Base-by-base conservation (phyloP, 2,797 vertebrate species). In the Schizopygopsis pylzovi region DNA sequence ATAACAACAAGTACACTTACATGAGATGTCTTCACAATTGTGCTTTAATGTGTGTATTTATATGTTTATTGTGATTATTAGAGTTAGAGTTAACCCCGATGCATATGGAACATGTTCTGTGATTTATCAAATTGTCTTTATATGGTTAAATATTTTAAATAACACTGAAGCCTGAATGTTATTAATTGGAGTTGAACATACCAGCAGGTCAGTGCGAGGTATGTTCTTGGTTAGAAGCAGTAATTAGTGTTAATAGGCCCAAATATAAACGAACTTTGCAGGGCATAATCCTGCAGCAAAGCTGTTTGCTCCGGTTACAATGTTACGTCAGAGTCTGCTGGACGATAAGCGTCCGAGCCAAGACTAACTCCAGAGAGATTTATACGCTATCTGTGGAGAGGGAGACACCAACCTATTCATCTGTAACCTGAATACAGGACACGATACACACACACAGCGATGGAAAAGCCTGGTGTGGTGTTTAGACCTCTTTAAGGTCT, bases 321-420 rank as follows among this genome's bases (percentile, higher is more conserved):
- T 1, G 0, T 5, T 0, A 54, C 25, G 13, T 88, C 75, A 93
- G 89, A 93, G 92, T 92, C 81, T 87, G 10, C 2, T 25, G 10
- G 33, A 15, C 5, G 25, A 41, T 49, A 45, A 41, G 47, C n/a
- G 15, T 41, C 59, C 2, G 10, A 25, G 82, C 73, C 63, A 68
- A 76, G 45, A 76, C 43, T 20, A 3, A 13, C 28, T 67, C 82
- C 61, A 18, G 25, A 15, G 68, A 82, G 80, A 83, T 83, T 63
- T 73, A 83, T 75, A 1, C 8, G 43, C 33, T 20, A 49, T 83
- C 59, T 67, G 20, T n/a, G 13, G 1, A 59, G 33, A 73, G 39
- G 79, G 47, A 2, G 68, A 83, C 71, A 75, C 82, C 28, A 39
- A 47, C 54, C 25, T 73, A 25, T 52, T 15, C 65, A 81, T 61